Percentiles rank a stretch among this genome's conserved stretches.
These are phyloP conservation scores for Alectura lathami DNA, from an alignment of 2,113 vertebrate species.

Conservation along the genomic window DNA sequence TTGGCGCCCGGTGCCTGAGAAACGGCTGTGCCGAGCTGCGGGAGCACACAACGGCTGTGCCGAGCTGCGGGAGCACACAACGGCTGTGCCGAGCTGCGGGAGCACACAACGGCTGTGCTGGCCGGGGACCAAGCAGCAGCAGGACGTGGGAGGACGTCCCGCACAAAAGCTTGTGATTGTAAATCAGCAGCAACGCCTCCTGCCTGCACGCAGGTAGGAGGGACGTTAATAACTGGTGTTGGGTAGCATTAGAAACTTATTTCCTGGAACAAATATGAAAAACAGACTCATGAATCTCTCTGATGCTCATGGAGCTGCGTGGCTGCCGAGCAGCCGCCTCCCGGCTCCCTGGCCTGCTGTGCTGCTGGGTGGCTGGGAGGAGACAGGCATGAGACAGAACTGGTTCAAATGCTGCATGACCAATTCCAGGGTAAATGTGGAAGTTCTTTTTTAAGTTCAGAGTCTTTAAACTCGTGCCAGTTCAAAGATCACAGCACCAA, in stretches of 20 bases:
- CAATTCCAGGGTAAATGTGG: neutral
- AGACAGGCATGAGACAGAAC: neutral
- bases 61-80: neutral
- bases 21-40: neutral
- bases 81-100: neutral
- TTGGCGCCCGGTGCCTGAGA: neutral
- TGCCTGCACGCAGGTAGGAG: neutral
- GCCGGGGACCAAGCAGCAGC: neutral
- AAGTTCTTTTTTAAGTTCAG: neutral
- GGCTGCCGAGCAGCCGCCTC: neutral
- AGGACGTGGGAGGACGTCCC: fast-evolving
- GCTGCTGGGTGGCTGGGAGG: neutral
- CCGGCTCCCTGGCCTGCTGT: neutral
- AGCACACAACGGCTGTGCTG: neutral
- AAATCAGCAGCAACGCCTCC: fast-evolving
- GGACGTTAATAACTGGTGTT: fast-evolving
- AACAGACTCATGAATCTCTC: neutral
- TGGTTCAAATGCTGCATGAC: neutral
- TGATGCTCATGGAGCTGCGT: fast-evolving
- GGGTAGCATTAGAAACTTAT: neutral
- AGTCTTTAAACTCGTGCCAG: neutral
- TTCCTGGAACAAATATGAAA: neutral
- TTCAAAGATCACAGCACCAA: neutral
- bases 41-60: neutral
- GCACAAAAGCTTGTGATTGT: fast-evolving